Base-by-base conservation (phyloP, 1,140 invertebrate genomes). In the Drosophila athabasca region DNA sequence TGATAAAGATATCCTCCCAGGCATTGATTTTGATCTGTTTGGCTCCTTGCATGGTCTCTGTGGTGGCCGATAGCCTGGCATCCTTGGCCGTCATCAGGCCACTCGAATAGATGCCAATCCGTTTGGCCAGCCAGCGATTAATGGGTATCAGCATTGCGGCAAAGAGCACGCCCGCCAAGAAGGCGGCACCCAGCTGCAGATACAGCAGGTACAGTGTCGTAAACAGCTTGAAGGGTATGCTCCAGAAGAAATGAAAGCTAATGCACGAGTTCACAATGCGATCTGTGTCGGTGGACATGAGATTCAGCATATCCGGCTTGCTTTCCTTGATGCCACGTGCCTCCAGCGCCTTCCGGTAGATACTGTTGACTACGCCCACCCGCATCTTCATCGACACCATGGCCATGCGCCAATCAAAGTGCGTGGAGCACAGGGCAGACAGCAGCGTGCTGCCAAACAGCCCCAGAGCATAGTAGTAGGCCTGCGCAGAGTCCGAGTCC, bases 171-270 rank as follows among this genome's bases (percentile, higher is more conserved):
- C 98, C 99, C 51, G 97, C 96, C 26, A 99, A 90, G 91, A 98
- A 99, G 3, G 98, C 95, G 39, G 96, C 89, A 4, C 98, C 98
- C 74, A 99, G 94, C 95, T 99, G 97, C 69, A 93, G 92, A 85
- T 97, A 96, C 1, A 98, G 92, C 58, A 98, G 93, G 90, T 96
- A 97, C 29, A 98, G 90, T 11, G 96, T 96, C 11, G 98, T 95
- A 19, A 93, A 93, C 46, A 98, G 92, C 95, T 98, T 76, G 11
- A 87, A 90, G 1, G 98, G 98, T 87, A 99, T 96, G 92, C 97
- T 98, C 98, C 99, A 99, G 73, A 99, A 94, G 13, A 97, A 95
- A 93, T 99, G 98, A 92, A 99, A 98, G 92, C 97, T 98, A 0
- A 96, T 95, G 93, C 97, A 98, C 43, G 98, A 97, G 92, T 99